phyloP scores from a whole-genome alignment of 2,888 invertebrate species.

The Chrysotoxum bicinctum region DNA sequence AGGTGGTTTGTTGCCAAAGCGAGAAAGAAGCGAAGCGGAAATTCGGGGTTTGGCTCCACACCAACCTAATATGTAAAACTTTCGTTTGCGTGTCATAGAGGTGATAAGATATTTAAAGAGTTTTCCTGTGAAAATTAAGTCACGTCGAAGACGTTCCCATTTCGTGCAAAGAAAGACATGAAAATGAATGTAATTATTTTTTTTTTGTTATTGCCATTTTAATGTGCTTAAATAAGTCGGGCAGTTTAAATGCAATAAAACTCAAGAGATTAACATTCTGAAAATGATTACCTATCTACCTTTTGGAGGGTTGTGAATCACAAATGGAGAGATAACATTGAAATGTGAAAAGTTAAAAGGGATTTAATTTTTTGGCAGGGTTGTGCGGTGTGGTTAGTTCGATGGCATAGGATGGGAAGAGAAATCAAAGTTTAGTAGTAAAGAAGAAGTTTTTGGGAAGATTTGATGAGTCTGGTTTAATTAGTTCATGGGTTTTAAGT shows the following conservation, averaged over 20 bases:
- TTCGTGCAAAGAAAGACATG: background rate
- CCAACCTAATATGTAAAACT: background rate
- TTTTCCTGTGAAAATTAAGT: constrained; percentile 41
- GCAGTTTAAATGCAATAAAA: constrained; percentile 43
- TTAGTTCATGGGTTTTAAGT: background rate
- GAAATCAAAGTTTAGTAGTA: constrained; percentile 3
- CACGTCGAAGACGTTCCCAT: constrained; percentile 49
- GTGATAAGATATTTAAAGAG: constrained; percentile 63
- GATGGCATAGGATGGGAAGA: background rate
- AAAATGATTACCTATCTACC: constrained; percentile 1
- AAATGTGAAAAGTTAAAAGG: constrained; percentile 9
- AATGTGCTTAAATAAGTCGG: constrained; percentile 18
- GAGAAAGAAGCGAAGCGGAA: background rate
- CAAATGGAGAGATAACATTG: constrained; percentile 7
- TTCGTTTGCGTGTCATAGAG: constrained; percentile 54
- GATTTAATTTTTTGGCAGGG: background rate
- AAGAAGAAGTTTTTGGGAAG: background rate
- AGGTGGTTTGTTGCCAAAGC: constrained; percentile 17
- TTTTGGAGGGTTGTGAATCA: background rate
- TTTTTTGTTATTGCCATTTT: background rate
- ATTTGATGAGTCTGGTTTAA: background rate
- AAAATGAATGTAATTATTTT: constrained; percentile 10
- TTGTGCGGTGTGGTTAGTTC: background rate
- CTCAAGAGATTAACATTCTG: constrained; percentile 14
- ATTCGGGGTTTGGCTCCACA: background rate